phyloP scores from a whole-genome alignment of 2,888 invertebrate species.

The Syrista parreyssii region DNA sequence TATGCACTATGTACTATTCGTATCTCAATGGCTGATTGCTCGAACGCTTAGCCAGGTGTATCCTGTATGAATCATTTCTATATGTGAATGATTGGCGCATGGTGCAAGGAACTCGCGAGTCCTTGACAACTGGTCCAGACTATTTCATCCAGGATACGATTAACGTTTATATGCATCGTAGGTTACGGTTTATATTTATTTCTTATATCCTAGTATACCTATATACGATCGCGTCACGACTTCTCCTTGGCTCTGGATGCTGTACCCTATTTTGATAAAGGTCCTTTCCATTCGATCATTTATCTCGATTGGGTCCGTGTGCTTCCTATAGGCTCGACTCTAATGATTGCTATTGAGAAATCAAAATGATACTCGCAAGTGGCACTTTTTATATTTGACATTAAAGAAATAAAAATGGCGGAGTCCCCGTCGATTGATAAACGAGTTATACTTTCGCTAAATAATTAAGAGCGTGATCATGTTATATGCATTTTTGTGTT shows the following conservation, averaged over 20 bases:
- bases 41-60: neutral
- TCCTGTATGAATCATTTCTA: neutral
- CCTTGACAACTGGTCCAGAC: neutral
- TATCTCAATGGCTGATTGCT: neutral
- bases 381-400: neutral
- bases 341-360: neutral
- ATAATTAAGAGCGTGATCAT: neutral
- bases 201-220: neutral
- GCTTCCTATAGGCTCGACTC: neutral
- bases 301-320: neutral
- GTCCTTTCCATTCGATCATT: constrained; percentile 1
- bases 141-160: neutral
- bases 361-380: neutral
- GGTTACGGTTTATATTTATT: neutral
- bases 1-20: neutral
- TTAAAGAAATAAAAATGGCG: neutral
- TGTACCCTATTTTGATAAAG: neutral
- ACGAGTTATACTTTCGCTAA: neutral
- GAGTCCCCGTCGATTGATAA: neutral
- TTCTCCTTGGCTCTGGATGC: neutral
- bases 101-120: neutral
- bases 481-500: neutral
- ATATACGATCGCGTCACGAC: neutral
- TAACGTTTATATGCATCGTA: neutral
- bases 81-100: neutral